Evolutionary conservation across 2,888 invertebrate genomes (phyloP).

Genomic region (Heliothis peltigera): DNA sequence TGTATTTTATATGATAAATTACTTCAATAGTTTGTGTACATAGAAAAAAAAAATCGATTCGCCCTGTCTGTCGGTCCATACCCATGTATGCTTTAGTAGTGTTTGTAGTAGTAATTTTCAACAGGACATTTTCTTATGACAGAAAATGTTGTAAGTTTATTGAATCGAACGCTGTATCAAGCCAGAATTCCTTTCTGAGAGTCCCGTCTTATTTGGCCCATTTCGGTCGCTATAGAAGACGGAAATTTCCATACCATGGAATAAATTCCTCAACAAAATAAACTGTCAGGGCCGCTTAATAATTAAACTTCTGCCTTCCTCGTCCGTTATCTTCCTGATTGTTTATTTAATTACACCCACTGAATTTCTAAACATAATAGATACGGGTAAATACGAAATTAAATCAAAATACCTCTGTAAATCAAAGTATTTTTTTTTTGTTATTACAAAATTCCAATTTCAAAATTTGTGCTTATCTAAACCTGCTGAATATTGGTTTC

Average conservation of each 20-base stretch:
- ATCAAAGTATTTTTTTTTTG: background rate
- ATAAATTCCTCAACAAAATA: slow-evolving; percentile 31
- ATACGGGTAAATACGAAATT: slow-evolving; percentile 11
- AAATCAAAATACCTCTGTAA: slow-evolving; percentile 3
- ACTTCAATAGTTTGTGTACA: too few relatives aligned
- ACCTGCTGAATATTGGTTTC: too few relatives aligned
- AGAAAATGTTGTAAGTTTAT: background rate
- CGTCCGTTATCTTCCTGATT: slow-evolving; percentile 23
- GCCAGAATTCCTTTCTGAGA: background rate
- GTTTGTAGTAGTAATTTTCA: too few relatives aligned
- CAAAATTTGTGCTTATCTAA: too few relatives aligned
- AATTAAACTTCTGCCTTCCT: slow-evolving; percentile 41
- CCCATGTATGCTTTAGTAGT: too few relatives aligned
- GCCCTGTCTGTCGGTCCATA: too few relatives aligned
- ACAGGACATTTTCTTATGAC: too few relatives aligned
- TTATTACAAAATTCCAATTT: too few relatives aligned
- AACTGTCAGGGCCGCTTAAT: slow-evolving; percentile 26
- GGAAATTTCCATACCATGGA: slow-evolving; percentile 6
- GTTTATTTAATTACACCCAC: slow-evolving; percentile 38
- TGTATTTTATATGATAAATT: too few relatives aligned
- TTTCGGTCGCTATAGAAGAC: background rate
- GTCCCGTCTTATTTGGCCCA: background rate
- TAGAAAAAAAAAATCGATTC: too few relatives aligned
- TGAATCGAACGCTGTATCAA: background rate
- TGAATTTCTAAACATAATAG: slow-evolving; percentile 13